Percentiles rank a stretch among this genome's conserved stretches.
phyloP scores from a whole-genome alignment of 2,797 vertebrate species.

The Erethizon dorsatum region DNA sequence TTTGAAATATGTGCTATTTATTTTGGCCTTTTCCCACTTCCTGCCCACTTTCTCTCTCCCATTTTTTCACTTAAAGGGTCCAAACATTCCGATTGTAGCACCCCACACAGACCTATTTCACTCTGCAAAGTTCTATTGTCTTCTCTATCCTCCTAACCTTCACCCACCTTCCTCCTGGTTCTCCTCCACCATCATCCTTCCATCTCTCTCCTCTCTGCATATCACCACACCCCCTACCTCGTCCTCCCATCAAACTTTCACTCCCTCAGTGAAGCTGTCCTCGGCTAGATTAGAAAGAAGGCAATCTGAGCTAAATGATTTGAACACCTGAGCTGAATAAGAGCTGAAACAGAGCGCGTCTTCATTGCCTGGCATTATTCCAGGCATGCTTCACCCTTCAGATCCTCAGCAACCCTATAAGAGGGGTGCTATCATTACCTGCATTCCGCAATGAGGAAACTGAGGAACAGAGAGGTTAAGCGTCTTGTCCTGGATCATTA shows the following conservation, averaged over 20 bases:
- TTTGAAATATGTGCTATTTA: slow-evolving; percentile 44
- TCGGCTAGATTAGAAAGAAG: slow-evolving; percentile 7
- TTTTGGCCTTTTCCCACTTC: not conserved
- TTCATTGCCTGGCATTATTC: not conserved
- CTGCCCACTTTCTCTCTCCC: not conserved
- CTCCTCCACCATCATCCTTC: not conserved
- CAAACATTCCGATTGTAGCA: not conserved
- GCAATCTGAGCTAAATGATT: slow-evolving; percentile 28
- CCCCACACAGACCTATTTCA: not conserved
- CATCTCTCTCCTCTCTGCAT: not conserved
- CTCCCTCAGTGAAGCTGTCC: not conserved
- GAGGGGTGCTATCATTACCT: not conserved
- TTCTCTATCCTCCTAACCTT: not conserved
- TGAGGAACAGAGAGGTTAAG: not conserved
- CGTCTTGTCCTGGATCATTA: not conserved
- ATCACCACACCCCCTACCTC: not conserved
- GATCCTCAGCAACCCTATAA: not conserved
- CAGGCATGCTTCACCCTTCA: not conserved
- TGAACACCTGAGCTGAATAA: not conserved
- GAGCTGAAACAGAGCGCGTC: not conserved
- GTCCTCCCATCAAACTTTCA: not conserved
- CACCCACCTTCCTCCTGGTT: not conserved
- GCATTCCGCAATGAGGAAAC: not conserved
- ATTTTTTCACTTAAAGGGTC: not conserved
- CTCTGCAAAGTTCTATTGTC: not conserved